Evolutionary conservation across 2,113 vertebrate species (phyloP).

Genomic region (Ceyx margarethae): DNA sequence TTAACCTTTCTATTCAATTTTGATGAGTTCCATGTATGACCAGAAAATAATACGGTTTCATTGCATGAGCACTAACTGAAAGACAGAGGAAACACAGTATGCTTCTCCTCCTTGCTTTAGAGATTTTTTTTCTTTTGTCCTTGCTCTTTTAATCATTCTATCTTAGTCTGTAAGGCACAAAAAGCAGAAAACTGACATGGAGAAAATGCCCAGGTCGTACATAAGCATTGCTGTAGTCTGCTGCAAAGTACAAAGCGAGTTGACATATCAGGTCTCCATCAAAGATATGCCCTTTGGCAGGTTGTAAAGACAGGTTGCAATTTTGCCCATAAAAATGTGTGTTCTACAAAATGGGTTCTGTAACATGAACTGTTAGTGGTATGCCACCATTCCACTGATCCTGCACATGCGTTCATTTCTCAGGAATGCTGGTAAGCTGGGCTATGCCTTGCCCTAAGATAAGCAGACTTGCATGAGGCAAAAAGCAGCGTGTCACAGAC

Average conservation of each 20-base stretch:
- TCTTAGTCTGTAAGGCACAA: neutral
- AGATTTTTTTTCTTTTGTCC: constrained; percentile 32
- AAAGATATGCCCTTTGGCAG: constrained; percentile 34
- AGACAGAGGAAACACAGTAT: constrained; percentile 4
- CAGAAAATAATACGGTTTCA: neutral
- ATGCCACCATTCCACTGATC: constrained; percentile 61
- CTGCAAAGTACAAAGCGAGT: neutral
- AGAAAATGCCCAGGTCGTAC: neutral
- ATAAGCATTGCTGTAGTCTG: neutral
- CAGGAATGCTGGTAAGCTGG: constrained; percentile 62
- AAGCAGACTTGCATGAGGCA: constrained; percentile 23
- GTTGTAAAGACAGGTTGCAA: constrained; percentile 35
- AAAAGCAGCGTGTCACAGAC: neutral
- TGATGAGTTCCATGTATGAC: neutral
- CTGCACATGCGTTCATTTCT: constrained; percentile 65
- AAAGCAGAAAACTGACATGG: neutral
- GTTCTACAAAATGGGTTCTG: constrained; percentile 55
- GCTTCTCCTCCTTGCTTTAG: neutral
- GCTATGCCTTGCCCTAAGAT: constrained; percentile 51
- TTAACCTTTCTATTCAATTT: constrained; percentile 22
- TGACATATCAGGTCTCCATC: neutral
- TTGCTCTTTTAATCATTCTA: neutral
- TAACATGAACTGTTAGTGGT: constrained; percentile 61
- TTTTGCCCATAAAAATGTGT: constrained; percentile 30
- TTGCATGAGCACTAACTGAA: neutral